phyloP scores from a whole-genome alignment of 2,888 invertebrate genomes.

The Plagiodera versicolora region DNA sequence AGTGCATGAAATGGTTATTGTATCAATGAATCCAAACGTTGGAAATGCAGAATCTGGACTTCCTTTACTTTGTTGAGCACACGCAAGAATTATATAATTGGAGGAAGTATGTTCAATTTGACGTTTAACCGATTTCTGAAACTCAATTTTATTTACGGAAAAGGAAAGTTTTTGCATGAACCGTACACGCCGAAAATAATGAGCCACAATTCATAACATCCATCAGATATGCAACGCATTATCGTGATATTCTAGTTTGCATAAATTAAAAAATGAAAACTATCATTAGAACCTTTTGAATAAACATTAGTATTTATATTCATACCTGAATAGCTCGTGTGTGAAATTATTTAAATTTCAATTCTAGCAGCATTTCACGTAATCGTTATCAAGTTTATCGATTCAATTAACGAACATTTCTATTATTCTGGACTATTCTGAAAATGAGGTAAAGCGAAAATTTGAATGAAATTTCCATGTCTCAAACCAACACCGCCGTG shows the following conservation, averaged over 20 bases:
- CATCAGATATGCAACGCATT: constrained; percentile 25
- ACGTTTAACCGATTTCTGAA: constrained; percentile 41
- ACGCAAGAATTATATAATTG: constrained; percentile 47
- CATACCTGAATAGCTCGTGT: constrained; percentile 22
- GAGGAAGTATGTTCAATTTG: constrained; percentile 42
- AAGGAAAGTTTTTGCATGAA: constrained; percentile 17
- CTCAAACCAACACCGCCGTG: background rate
- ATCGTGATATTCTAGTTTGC: constrained; percentile 17
- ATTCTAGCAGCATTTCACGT: constrained; percentile 13
- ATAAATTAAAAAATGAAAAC: constrained; percentile 21
- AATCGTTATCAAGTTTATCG: constrained; percentile 18
- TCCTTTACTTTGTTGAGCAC: constrained; percentile 46
- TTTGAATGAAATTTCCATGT: background rate
- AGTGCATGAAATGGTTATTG: constrained; percentile 33
- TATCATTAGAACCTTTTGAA: constrained; percentile 20
- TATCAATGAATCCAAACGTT: constrained; percentile 33
- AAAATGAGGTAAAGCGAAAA: background rate
- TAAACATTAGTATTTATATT: constrained; percentile 14
- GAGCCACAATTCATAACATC: constrained; percentile 12
- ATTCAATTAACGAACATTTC: constrained; percentile 16
- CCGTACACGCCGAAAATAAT: constrained; percentile 11
- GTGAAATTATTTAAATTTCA: constrained; percentile 22
- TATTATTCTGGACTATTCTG: background rate
- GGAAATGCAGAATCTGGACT: constrained; percentile 37
- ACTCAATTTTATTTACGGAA: constrained; percentile 27